These are phyloP conservation scores for Globia sparganii DNA, from an alignment of 2,888 invertebrate species.

Conservation along the genomic window DNA sequence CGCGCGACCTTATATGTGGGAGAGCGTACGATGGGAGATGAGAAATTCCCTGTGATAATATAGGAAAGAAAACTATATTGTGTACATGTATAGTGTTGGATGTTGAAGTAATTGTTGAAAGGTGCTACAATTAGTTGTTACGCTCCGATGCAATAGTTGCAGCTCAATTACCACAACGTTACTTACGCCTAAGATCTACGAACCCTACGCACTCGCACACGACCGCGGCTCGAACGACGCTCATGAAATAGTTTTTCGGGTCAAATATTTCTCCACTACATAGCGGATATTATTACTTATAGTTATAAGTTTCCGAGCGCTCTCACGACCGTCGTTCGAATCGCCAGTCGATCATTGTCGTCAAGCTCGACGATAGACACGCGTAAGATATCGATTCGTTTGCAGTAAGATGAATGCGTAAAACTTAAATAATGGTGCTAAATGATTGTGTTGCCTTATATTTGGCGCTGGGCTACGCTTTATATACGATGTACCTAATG, in stretches of 20 bases:
- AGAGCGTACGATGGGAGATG: constrained; percentile 59
- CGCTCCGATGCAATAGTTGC: constrained; percentile 65
- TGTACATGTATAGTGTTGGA: constrained; percentile 56
- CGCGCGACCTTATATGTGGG: constrained; percentile 59
- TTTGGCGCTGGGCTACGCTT: constrained; percentile 67
- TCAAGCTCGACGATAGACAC: background rate
- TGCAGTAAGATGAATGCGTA: constrained; percentile 46
- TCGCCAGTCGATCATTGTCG: background rate
- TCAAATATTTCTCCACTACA: constrained; percentile 19
- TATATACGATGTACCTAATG: constrained; percentile 55
- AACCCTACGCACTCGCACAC: background rate
- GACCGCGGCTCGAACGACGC: background rate
- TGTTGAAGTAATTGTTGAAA: constrained; percentile 60
- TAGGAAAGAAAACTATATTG: constrained; percentile 64
- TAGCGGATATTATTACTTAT: constrained; percentile 13
- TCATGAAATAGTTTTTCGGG: background rate
- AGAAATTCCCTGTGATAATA: constrained; percentile 65
- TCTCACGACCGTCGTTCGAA: background rate
- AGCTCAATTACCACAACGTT: constrained; percentile 60
- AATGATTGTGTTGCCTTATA: constrained; percentile 73
- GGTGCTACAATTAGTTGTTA: constrained; percentile 66
- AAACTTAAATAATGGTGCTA: constrained; percentile 72
- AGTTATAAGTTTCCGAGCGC: constrained; percentile 15
- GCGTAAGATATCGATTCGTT: constrained; percentile 38
- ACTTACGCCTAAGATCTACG: constrained; percentile 23